Conservation (phyloP, 2,888 invertebrate genomes). For the Leptarthrus brevirostris region DNA sequence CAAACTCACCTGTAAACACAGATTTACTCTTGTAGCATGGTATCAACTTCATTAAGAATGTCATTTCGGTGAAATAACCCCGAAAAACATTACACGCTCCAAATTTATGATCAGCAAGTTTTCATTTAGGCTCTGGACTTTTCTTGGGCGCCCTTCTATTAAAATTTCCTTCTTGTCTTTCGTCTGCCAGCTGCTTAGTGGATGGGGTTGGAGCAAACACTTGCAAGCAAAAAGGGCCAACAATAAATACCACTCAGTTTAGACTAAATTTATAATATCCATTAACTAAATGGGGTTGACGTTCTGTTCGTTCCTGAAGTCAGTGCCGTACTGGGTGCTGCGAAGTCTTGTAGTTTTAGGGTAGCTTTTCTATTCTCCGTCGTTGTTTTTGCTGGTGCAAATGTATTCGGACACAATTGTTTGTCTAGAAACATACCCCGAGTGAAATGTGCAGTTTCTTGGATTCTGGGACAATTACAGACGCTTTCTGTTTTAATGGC, state of each 20-base stretch:
- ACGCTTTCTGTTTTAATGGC: constrained; percentile 33
- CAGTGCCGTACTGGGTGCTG: constrained; percentile 11
- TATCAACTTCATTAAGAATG: constrained; percentile 32
- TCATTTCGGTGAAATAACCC: constrained; percentile 16
- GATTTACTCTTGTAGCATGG: constrained; percentile 14
- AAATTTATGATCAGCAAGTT: constrained; percentile 47
- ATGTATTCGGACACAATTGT: constrained; percentile 38
- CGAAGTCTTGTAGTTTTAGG: constrained; percentile 33
- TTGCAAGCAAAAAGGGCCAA: constrained; percentile 29
- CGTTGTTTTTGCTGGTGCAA: constrained; percentile 41
- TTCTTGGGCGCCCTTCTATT: constrained; percentile 35
- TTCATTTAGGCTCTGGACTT: constrained; percentile 47
- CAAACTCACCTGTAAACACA: constrained; percentile 44
- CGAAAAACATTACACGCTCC: constrained; percentile 29
- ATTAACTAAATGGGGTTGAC: constrained; percentile 66
- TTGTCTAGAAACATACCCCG: constrained; percentile 18
- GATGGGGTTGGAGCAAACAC: background rate
- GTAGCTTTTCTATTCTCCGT: background rate
- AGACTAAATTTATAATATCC: constrained; percentile 66
- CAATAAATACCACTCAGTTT: constrained; percentile 54
- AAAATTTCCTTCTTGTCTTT: constrained; percentile 23
- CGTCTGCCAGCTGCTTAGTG: background rate
- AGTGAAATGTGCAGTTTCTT: constrained; percentile 46
- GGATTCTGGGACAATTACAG: constrained; percentile 46
- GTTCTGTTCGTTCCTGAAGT: constrained; percentile 45